Evolutionary conservation across 2,797 vertebrate species (phyloP), one percentile per base, ranked within the genome.

Genomic region (Poeciliopsis paucimaculata): DNA sequence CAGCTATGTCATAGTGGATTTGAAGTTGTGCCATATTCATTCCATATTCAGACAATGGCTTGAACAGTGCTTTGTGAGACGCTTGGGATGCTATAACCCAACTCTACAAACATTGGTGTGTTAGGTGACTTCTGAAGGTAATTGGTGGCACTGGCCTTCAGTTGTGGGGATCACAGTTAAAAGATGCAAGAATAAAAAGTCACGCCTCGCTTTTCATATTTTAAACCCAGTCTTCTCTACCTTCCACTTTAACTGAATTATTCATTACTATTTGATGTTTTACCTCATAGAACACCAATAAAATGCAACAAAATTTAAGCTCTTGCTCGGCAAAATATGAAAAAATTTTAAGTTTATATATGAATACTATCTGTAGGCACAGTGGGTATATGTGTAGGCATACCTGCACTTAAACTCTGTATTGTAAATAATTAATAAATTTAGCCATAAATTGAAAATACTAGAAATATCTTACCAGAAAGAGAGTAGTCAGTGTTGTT

Each of bases 401-500:
- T 28, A 15, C 26, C 8, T n/a, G 12, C 5, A 16, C 45, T 18
- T 18, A 45, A 9, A 4, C 41, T n/a, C 13, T 26, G 11, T 15
- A 28, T 45, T 16, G 11, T 7, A 71, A 45, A 45, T 43, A 70
- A 70, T 43, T 45, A n/a, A 71, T 15, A 16, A 0, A 45, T 45
- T 45, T 71, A 9, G 7, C 41, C 41, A 71, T 71, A 8, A n/a
- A 36, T 20, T 15, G 18, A 36, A 51, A 74, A 23, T 0, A 12
- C 20, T 7, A 18, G 11, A 81, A 47, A 66, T 13, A 34, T 70
- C 96, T 96, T 94, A 99, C 98, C 98, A 84, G 98, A 98, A 86
- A 99, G 96, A 57, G 98, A 97, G 91, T 98, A 99, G 96, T 99
- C 98, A 12, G 98, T 97, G 95, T 95, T 98, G 93, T 95, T 96